Conservation (phyloP, 2,888 invertebrate genomes). For the Campoplex capitator region DNA sequence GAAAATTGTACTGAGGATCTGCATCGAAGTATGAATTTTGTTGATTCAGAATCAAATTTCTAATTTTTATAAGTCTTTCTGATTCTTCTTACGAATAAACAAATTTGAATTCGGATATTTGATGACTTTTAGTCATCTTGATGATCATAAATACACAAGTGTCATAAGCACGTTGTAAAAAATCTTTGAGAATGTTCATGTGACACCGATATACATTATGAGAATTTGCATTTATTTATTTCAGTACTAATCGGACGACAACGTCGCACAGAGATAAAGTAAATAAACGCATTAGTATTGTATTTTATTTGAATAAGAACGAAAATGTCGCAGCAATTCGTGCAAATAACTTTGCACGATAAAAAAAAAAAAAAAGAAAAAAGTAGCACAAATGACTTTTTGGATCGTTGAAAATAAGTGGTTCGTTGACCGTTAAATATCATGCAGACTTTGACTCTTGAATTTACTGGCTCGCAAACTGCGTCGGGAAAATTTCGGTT, state of each 20-base stretch:
- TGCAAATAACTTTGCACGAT: not conserved
- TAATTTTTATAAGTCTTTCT: too few species aligned
- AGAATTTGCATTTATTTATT: not conserved
- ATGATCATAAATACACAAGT: not conserved
- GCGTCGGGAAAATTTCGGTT: not conserved
- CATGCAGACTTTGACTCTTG: not conserved
- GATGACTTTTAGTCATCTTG: not conserved
- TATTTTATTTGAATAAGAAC: not conserved
- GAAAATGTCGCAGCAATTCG: not conserved
- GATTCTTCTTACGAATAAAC: too few species aligned
- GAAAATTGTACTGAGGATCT: not conserved
- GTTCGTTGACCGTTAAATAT: conserved; percentile 1
- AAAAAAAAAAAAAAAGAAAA: not conserved
- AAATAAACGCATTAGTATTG: not conserved
- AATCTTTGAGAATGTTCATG: not conserved
- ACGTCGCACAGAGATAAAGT: not conserved
- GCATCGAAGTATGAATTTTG: not conserved
- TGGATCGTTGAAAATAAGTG: not conserved
- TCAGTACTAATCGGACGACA: not conserved
- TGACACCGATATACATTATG: not conserved
- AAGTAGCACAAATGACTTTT: not conserved
- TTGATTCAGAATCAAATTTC: not conserved
- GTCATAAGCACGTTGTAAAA: not conserved
- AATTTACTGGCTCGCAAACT: not conserved
- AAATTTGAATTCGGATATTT: too few species aligned